These are phyloP conservation scores for Galerucella nymphaeae DNA, from an alignment of 2,888 invertebrate genomes.

Conservation along the genomic window DNA sequence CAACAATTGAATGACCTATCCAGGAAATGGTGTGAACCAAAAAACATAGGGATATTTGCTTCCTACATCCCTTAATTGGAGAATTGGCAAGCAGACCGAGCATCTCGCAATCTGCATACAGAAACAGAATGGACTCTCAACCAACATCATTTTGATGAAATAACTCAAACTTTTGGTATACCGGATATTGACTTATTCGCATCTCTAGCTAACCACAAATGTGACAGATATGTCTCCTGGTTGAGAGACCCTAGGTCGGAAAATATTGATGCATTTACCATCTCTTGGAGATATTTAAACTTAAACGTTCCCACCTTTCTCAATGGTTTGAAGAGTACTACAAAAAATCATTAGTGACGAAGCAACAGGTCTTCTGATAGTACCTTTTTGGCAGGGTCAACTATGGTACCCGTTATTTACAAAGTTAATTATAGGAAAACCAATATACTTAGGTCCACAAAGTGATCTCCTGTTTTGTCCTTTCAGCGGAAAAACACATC, in stretches of 20 bases:
- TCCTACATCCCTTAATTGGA: constrained; percentile 45
- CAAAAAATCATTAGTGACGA: too few relatives aligned
- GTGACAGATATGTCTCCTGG: constrained; percentile 46
- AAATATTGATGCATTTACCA: constrained; percentile 51
- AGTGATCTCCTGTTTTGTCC: too few relatives aligned
- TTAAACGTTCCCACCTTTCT: too few relatives aligned
- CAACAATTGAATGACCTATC: constrained; percentile 46
- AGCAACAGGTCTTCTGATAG: too few relatives aligned
- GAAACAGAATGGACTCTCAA: constrained; percentile 43
- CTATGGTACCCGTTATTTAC: too few relatives aligned
- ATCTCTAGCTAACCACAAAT: constrained; percentile 25
- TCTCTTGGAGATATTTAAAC: constrained; percentile 41
- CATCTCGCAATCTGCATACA: constrained; percentile 39
- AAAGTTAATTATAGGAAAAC: too few relatives aligned
- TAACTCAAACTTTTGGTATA: constrained; percentile 1
- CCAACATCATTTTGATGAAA: neutral
- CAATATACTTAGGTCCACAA: too few relatives aligned
- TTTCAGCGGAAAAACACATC: too few relatives aligned
- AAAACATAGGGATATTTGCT: constrained; percentile 45
- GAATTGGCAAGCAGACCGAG: constrained; percentile 47
- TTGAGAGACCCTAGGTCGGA: constrained; percentile 45
- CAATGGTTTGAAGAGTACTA: too few relatives aligned
- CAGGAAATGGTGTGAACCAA: constrained; percentile 49
- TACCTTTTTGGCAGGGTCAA: too few relatives aligned
- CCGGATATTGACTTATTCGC: constrained; percentile 39